Evolutionary conservation across 2,113 vertebrate genomes (phyloP).

Genomic region (Hippoglossus stenolepis): DNA sequence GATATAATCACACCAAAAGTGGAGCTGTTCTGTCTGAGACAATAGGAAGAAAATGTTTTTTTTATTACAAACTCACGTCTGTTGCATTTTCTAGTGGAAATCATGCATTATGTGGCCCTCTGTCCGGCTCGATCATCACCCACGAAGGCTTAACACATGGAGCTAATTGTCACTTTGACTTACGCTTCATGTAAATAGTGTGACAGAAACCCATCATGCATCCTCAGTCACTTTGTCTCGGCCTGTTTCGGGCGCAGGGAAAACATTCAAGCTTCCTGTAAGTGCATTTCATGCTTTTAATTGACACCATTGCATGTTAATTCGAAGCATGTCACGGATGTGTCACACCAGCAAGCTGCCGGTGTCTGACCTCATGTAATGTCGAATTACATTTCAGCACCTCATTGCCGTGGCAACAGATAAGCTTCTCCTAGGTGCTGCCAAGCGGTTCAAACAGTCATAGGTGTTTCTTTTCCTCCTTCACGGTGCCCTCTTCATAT

Average conservation of each 20-base stretch:
- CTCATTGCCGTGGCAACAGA: constrained; percentile 77
- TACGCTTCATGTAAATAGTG: constrained; percentile 49
- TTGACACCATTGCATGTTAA: constrained; percentile 79
- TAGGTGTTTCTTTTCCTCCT: constrained; percentile 19
- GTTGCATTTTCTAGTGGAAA: background rate
- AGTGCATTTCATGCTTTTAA: constrained; percentile 82
- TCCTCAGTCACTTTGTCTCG: constrained; percentile 54
- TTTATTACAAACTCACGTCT: constrained; percentile 12
- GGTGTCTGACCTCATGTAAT: constrained; percentile 78
- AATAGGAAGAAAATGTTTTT: background rate
- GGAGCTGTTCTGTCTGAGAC: background rate
- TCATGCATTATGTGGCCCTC: background rate
- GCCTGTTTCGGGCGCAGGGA: constrained; percentile 37
- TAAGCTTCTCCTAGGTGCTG: constrained; percentile 74
- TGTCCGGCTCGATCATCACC: constrained; percentile 27
- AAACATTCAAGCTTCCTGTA: constrained; percentile 58
- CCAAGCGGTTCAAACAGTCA: constrained; percentile 50
- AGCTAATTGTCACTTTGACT: constrained; percentile 50
- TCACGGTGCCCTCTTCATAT: background rate
- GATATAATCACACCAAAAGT: constrained; percentile 41
- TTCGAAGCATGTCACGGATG: constrained; percentile 76
- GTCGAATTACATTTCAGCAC: constrained; percentile 75
- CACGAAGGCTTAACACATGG: constrained; percentile 1
- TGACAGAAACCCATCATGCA: constrained; percentile 32
- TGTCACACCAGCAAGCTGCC: constrained; percentile 74